Percentiles rank a stretch among this genome's conserved stretches.
phyloP scores from a whole-genome alignment of 2,888 invertebrate species.

The Ochropleura leucogaster region DNA sequence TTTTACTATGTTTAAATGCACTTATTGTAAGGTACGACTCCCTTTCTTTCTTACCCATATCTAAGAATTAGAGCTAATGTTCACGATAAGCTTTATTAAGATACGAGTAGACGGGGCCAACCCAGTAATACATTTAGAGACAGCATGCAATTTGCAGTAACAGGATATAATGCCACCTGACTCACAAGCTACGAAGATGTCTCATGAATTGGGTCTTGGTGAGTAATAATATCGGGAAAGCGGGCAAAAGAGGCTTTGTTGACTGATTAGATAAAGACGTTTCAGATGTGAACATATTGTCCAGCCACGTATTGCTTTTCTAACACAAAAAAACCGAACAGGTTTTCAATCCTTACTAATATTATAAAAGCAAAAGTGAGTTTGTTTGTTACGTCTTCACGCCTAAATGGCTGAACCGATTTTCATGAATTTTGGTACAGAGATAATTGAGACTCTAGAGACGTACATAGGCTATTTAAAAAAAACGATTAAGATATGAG shows the following conservation, averaged over 20 bases:
- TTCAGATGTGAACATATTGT: not conserved
- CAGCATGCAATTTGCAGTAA: conserved; percentile 34
- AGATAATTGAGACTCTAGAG: too few species aligned
- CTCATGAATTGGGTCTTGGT: conserved; percentile 15
- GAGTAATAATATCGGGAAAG: conserved; percentile 8
- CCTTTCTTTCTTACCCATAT: not conserved
- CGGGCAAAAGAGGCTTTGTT: not conserved
- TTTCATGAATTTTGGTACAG: too few species aligned
- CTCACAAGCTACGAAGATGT: not conserved
- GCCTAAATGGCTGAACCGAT: too few species aligned
- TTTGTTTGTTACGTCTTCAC: too few species aligned
- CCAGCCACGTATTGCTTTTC: not conserved
- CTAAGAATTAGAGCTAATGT: not conserved
- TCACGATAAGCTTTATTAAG: not conserved
- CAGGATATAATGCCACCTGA: conserved; percentile 16
- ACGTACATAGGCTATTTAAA: too few species aligned
- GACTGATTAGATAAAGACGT: not conserved
- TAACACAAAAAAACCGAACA: not conserved
- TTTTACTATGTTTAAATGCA: not conserved
- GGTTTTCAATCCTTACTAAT: too few species aligned
- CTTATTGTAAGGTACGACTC: not conserved
- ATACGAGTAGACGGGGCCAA: not conserved
- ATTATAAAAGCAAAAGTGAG: too few species aligned
- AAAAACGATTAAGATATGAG: too few species aligned
- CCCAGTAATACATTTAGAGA: not conserved